Evolutionary conservation across 1,140 invertebrate genomes (phyloP), one percentile per base, ranked within the genome.

Genomic region (Eumeta japonica): DNA sequence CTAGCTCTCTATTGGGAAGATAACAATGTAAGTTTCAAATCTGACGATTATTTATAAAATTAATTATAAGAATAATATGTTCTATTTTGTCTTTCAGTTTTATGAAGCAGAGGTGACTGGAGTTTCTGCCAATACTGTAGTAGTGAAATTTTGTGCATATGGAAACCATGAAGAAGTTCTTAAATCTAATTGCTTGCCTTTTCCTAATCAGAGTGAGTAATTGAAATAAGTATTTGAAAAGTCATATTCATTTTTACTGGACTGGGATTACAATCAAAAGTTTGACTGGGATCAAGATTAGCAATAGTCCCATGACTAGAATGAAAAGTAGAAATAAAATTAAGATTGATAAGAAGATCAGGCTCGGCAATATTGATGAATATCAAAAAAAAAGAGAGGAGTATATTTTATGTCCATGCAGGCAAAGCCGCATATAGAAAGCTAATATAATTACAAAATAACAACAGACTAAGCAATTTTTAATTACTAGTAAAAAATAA

Each of bases 1-100:
- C 78, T 92, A 62, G 90, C 91, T 3, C 89, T 90, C 57, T 94
- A 94, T 68, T 94, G 91, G 90, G 90, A 94, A 74, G 91, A 94
- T 76, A 86, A 89, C 54, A 84, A 83, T 75, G 89, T 92, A 65
- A 76, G 75, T 75, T 43, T 35, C 2, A 10, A 24, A 7, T 24
- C 20, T n/a, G n/a, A n/a, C n/a, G n/a, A n/a, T n/a, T n/a, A n/a
- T n/a, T 38, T 19, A 24, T 16, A 28, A 44, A 35, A 24, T 37
- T 18, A 4, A 28, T 16, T 41, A 18, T 29, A 43, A 24, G 37
- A 41, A 37, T 16, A 17, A 37, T 35, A 12, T n/a, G n/a, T 37
- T n/a, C 9, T 17, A 17, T 33, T 20, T 36, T 34, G 33, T 42
- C 37, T 57, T 80, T 28, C 68, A 92, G 89, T 92, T 88, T 75